A percentile compares a stretch with the other conserved stretches of the same genome.
Conservation (phyloP, 2,797 vertebrate genomes). For the Danio kyathit region DNA sequence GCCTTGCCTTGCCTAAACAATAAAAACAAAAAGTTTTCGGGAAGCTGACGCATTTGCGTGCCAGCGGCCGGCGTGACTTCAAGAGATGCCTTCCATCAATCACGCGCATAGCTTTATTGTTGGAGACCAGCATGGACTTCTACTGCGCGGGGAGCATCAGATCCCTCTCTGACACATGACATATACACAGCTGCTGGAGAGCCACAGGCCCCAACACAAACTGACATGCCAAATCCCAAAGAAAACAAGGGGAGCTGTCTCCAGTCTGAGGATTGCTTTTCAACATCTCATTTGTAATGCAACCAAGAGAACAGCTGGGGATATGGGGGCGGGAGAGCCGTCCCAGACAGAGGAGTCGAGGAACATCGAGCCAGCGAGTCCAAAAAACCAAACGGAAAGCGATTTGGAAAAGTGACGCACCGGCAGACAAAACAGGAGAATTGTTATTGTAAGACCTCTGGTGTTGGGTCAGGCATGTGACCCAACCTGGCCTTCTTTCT, state of each 20-base stretch:
- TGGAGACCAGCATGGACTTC: conserved; percentile 52
- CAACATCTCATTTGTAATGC: conserved; percentile 84
- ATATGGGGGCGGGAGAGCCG: conserved; percentile 60
- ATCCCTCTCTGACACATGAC: conserved; percentile 59
- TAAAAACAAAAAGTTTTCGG: background rate
- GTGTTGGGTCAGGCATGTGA: conserved; percentile 68
- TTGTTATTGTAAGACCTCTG: conserved; percentile 80
- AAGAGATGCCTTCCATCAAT: conserved; percentile 68
- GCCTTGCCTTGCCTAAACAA: background rate
- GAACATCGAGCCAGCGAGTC: conserved; percentile 34
- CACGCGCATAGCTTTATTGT: conserved; percentile 53
- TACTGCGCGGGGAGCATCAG: conserved; percentile 33
- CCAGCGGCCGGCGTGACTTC: conserved; percentile 11
- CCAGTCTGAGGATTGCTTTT: conserved; percentile 79
- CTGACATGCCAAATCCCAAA: conserved; percentile 75
- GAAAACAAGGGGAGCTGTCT: conserved; percentile 80
- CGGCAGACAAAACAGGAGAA: conserved; percentile 66
- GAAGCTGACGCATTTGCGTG: conserved; percentile 23
- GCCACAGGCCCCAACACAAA: conserved; percentile 68
- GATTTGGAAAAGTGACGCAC: conserved; percentile 11
- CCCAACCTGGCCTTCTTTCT: conserved; percentile 67
- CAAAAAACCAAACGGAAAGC: conserved; percentile 19
- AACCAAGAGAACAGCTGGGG: conserved; percentile 82
- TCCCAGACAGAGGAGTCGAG: conserved; percentile 58
- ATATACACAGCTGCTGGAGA: conserved; percentile 70